Base-by-base conservation (phyloP, 2,888 invertebrate genomes). In the Pegoplata infirma region DNA sequence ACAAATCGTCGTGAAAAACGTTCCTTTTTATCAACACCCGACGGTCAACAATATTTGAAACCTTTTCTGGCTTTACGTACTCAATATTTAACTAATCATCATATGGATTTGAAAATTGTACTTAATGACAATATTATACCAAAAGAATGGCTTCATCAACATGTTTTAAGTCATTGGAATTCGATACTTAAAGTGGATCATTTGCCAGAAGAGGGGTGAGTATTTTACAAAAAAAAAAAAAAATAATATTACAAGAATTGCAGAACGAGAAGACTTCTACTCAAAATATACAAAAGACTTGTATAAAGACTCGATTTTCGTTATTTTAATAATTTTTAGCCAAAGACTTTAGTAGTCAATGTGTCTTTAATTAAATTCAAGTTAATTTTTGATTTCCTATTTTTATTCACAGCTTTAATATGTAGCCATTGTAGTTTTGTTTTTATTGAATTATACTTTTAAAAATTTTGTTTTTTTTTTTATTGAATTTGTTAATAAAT, bases 61-160 rank as follows among this genome's bases (percentile, higher is more conserved):
- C 92, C 93, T 6, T 95, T 94, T 84, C 90, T 91, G 84, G 91
- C 91, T 3, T 87, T 95, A 12, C 91, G 94, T 74, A 91, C 94
- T 72, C 92, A 93, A 82, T 93, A 94, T 88, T 90, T 95, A 80
- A 90, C 94, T 19, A 91, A 93, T 81, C 94, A 95, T 86, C 91
- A 93, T 82, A 90, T 93, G 85, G 94, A 95, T 84, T 91, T 94
- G 12, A 92, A 93, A 84, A 90, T 93, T 81, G 88, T 95, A 12
- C 90, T 93, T 82, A 90, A 91, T 32, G 95, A 95, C 85, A 92
- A 92, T 84, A 92, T 95, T 59, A 91, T 95, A 83, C 94, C 95
- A 16, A 90, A 91, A 51, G 91, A 91, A 47, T 95, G 94, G 94
- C 86, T 95, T 40, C 90, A 92, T 81, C 90, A 91, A 17, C 91